phyloP scores from a whole-genome alignment of 2,113 vertebrate genomes.

The Bombycilla garrulus region DNA sequence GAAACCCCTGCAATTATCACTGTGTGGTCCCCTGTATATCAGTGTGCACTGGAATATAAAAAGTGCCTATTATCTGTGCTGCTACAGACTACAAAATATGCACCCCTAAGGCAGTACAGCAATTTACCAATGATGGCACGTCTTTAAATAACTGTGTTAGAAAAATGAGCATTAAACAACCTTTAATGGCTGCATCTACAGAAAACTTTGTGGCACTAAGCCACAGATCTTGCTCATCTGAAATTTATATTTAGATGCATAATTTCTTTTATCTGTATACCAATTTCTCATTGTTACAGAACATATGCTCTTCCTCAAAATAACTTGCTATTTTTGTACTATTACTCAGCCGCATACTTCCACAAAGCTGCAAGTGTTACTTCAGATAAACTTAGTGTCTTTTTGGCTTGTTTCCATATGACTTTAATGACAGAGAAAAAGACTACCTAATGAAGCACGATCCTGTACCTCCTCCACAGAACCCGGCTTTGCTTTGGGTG shows the following conservation, averaged over 20 bases:
- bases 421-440: neutral
- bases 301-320: constrained; percentile 79
- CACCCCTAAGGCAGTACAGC: neutral
- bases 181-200: neutral
- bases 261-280: constrained; percentile 69
- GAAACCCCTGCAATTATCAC: neutral
- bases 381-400: constrained; percentile 72
- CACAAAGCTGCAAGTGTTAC: constrained; percentile 73
- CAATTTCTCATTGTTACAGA: constrained; percentile 75
- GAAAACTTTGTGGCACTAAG: neutral
- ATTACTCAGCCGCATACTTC: constrained; percentile 74
- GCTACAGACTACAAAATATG: neutral
- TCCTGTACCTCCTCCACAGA: neutral
- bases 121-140: neutral
- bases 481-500: neutral
- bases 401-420: constrained; percentile 46
- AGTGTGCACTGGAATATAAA: neutral
- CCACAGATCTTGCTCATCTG: constrained; percentile 14
- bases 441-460: neutral
- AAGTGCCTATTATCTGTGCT: neutral
- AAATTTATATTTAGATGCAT: constrained; percentile 54
- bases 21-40: neutral
- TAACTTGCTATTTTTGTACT: constrained; percentile 77
- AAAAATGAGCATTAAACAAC: constrained; percentile 6
- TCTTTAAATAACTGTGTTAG: constrained; percentile 10